Percentiles rank a stretch among this genome's conserved stretches.
These are phyloP conservation scores for Psittacula derbiana DNA, from an alignment of 2,797 vertebrate genomes.

Conservation along the genomic window DNA sequence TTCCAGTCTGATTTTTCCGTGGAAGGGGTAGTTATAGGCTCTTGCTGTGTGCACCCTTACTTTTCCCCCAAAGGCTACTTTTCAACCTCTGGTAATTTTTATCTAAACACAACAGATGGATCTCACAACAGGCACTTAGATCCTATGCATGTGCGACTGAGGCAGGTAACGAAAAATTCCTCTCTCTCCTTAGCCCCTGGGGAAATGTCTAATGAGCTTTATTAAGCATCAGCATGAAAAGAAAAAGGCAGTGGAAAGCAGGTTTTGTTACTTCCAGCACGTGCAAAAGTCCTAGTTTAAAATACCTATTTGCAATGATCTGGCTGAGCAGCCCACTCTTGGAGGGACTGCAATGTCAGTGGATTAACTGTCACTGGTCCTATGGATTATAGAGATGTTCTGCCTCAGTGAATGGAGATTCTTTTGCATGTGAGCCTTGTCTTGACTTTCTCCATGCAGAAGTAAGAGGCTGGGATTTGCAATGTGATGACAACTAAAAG, in stretches of 20 bases:
- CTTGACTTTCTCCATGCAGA: neutral
- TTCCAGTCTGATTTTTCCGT: neutral
- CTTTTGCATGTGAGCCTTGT: neutral
- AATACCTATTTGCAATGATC: neutral
- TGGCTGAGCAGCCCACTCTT: neutral
- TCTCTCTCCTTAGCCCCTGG: neutral
- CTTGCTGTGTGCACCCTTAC: accelerated
- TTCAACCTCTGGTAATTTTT: neutral
- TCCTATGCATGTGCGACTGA: accelerated
- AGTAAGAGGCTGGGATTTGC: neutral
- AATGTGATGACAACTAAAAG: neutral
- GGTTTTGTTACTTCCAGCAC: neutral
- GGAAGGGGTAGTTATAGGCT: neutral
- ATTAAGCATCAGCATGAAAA: neutral
- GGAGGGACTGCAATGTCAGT: neutral
- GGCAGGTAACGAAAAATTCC: neutral
- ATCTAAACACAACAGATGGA: neutral
- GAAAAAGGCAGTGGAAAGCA: neutral
- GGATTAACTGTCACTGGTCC: neutral
- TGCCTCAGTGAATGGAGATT: neutral
- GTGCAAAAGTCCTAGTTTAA: neutral
- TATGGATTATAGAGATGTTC: neutral
- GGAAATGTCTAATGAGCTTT: neutral
- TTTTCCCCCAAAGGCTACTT: neutral
- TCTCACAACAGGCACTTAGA: neutral